Base-by-base conservation (phyloP, 2,113 vertebrate genomes). In the Gavialis gangeticus region DNA sequence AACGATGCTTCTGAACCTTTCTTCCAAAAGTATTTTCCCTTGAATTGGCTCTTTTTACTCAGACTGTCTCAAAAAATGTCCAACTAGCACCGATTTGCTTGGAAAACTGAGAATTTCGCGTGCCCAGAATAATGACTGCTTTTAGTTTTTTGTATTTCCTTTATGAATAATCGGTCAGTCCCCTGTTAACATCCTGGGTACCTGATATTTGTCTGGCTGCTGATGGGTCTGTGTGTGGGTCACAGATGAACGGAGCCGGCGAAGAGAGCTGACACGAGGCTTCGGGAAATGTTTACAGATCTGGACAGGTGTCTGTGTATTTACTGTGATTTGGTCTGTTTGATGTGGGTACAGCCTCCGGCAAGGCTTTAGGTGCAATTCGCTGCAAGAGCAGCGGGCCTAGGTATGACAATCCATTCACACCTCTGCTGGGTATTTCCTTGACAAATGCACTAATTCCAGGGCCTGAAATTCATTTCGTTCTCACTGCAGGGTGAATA, bases 201-300 rank as follows among this genome's bases (percentile, higher is more conserved):
- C 75, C 16, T 27, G 34, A 57, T 2, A 2, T 18, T 46, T 16
- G 19, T 28, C 2, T 64, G 56, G 30, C 77, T 21, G 12, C 82
- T 78, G 79, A 25, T 54, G 34, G 0, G 71, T 81, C 10, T 76
- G 16, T 9, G 69, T 55, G 56, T 6, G 0, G 7, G 10, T 57
- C 21, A 46, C 22, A 63, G 14, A 10, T 28, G 62, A 59, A 30
- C n/a, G 16, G 12, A 63, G 55, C n/a, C 3, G 55, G 69, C 18
- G 10, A 37, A 3, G 0, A 54, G 6, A 15, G 58, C 4, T 0
- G 1, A 15, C 57, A 24, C 16, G 22, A 81, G 60, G 63, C 64
- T 56, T 62, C 0, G 1, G 77, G 60, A 60, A 59, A 59, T 4
- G 1, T 55, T 71, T 4, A 0, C 2, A 1, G 24, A 79, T 28